Base-by-base conservation (phyloP, 2,797 vertebrate species). In the Bucorvus abyssinicus region DNA sequence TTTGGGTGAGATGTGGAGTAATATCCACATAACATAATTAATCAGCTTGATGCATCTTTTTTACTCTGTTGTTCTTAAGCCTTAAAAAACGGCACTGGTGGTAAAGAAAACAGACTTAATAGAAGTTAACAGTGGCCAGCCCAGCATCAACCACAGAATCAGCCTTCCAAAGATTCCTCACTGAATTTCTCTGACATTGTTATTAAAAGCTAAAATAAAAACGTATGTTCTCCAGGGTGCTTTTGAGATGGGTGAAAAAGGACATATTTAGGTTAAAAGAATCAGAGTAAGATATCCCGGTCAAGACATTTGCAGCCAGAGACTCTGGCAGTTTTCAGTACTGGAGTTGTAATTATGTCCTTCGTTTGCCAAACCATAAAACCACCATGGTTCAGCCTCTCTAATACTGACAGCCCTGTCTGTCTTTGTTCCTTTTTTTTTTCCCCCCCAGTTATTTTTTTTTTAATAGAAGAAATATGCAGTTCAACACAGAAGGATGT, bases 281-380 rank as follows among this genome's bases (percentile, higher is more conserved):
- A 78, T 30, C 20, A 79, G 34, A 75, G n/a, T 40, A 73, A 90
- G 27, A 86, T 56, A 68, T 64, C 55, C 40, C 79, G 44, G 47
- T 91, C 80, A 89, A 93, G 77, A 44, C 65, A 93, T 75, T 84
- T 95, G 52, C 67, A 96, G 63, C 70, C 65, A 14, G 26, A 79
- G 40, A 30, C 30, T 71, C 38, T 63, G 59, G 47, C 70, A 81
- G 36, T 79, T 87, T 67, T 87, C 56, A 82, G 63, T n/a, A 29
- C 49, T 79, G 29, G 59, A 75, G 38, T 44, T 49, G 23, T 60
- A 93, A 93, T 93, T 82, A 79, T 50, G 22, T 42, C 84, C 47
- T 84, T 17, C 19, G 8, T 61, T 94, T 94, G 90, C 94, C 94
- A 97, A 95, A 95, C 85, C 93, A 94, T 82, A 94, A 94, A 94